Evolutionary conservation across 1,140 invertebrate genomes (phyloP).

Genomic region (Trichoplusia ni): DNA sequence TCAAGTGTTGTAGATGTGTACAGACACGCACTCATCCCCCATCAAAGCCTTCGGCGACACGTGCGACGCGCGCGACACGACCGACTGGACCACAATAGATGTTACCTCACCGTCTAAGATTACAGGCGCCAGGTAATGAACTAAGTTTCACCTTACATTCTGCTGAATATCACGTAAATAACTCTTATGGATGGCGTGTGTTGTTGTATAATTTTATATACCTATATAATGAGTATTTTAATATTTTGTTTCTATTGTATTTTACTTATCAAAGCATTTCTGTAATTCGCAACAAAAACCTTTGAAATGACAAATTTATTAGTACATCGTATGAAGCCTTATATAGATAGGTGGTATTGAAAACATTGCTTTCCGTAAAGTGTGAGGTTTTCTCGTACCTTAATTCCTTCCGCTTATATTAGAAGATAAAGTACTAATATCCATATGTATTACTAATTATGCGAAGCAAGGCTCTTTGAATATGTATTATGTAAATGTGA

Average conservation of each 20-base stretch:
- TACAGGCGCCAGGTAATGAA: not conserved
- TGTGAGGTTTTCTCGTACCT: not conserved
- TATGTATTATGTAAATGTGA: slow-evolving; percentile 16
- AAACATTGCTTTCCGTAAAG: too few species aligned
- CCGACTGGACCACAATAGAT: not conserved
- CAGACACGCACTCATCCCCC: not conserved
- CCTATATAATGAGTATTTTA: too few species aligned
- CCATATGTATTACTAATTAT: slow-evolving; percentile 20
- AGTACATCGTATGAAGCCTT: not conserved
- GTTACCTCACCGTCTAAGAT: not conserved
- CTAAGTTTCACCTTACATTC: too few species aligned
- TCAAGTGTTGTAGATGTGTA: not conserved
- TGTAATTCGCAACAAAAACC: too few species aligned
- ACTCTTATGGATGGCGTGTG: too few species aligned
- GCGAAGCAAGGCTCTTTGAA: slow-evolving; percentile 18
- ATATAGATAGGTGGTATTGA: too few species aligned
- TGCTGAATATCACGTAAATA: too few species aligned
- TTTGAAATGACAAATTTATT: too few species aligned
- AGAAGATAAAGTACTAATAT: slow-evolving; percentile 16
- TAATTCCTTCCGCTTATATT: slow-evolving; percentile 18
- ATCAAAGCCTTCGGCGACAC: too few species aligned
- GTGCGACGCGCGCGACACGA: not conserved
- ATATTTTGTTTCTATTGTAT: too few species aligned
- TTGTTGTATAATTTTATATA: too few species aligned
- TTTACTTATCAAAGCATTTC: too few species aligned